phyloP scores from a whole-genome alignment of 2,113 vertebrate species.

The Felis chaus region DNA sequence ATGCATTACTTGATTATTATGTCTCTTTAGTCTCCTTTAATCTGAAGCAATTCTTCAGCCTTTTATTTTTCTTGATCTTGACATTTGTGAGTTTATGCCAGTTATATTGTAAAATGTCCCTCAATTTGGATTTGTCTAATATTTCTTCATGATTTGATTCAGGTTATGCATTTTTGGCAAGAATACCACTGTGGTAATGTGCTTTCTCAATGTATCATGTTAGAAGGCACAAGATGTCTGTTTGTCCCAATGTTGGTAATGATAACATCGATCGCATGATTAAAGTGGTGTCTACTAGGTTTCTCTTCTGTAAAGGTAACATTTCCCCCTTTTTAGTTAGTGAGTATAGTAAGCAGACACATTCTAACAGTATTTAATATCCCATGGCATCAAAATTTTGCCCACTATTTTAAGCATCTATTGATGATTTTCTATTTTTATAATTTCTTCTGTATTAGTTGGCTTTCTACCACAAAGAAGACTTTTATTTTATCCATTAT shows the following conservation, averaged over 20 bases:
- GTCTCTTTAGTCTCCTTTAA: background rate
- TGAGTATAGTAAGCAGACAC: background rate
- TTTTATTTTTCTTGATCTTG: background rate
- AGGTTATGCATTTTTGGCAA: background rate
- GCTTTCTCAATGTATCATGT: background rate
- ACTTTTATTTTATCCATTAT: background rate
- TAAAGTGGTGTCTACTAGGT: background rate
- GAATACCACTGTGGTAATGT: background rate
- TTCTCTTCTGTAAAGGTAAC: background rate
- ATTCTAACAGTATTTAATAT: background rate
- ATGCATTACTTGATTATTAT: background rate
- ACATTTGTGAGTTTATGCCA: background rate
- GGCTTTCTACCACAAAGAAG: background rate
- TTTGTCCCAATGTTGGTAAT: background rate
- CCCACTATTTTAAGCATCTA: background rate
- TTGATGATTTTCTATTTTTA: background rate
- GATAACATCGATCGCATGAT: background rate
- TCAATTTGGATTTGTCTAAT: background rate
- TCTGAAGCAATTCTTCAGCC: background rate
- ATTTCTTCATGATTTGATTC: background rate
- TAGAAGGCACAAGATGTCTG: background rate
- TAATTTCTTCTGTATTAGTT: background rate
- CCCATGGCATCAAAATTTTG: background rate
- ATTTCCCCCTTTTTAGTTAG: background rate
- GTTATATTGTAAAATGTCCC: background rate